phyloP scores from a whole-genome alignment of 2,888 invertebrate species.

The Cantharis flavilabris region DNA sequence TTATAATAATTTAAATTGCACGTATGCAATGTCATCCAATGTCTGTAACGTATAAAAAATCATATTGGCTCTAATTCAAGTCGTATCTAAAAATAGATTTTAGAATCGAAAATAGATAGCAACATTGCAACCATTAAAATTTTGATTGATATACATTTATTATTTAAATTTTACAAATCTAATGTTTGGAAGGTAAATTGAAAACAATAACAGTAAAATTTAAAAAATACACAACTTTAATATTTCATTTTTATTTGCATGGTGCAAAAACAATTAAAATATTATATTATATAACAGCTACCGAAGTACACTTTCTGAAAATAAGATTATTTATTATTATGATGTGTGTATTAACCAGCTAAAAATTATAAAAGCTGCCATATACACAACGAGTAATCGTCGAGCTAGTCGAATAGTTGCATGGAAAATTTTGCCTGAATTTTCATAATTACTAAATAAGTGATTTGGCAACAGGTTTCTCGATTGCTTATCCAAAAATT shows the following conservation, averaged over 20 bases:
- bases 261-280: no score
- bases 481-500: no score
- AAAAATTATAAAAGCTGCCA: not conserved
- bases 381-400: not conserved
- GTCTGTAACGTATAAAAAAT: conserved; percentile 16
- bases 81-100: conserved; percentile 8
- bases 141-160: not conserved
- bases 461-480: no score
- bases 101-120: not conserved
- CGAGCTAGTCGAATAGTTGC: not conserved
- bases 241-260: not conserved
- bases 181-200: not conserved
- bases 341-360: not conserved
- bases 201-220: not conserved
- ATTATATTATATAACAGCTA: no score
- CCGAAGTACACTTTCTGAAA: no score
- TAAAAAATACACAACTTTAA: not conserved
- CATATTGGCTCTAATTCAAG: conserved; percentile 12
- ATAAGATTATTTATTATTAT: not conserved
- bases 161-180: not conserved
- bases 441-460: not conserved
- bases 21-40: conserved; percentile 1
- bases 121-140: not conserved
- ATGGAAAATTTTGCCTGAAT: not conserved
- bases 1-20: conserved; percentile 25